These are phyloP conservation scores for Schmidtea mediterranea DNA, from an alignment of 1,140 invertebrate genomes.

Conservation along the genomic window DNA sequence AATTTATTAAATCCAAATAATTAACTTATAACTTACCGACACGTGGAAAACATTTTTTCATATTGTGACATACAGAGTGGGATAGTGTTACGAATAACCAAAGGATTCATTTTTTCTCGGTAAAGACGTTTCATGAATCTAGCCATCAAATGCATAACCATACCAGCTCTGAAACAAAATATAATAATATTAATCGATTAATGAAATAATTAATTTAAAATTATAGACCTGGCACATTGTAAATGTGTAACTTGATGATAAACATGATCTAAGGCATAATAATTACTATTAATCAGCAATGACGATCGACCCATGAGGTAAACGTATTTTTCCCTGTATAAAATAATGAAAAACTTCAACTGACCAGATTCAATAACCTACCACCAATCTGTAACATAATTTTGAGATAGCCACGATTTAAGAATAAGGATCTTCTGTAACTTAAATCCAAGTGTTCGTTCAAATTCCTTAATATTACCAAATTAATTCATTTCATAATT, in stretches of 20 bases:
- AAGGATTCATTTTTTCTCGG: constrained; percentile 28
- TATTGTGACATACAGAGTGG: constrained; percentile 94
- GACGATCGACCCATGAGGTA: constrained; percentile 71
- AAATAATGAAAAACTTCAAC: constrained; percentile 2
- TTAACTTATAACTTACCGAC: constrained; percentile 32
- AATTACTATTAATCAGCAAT: constrained; percentile 92
- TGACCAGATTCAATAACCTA: constrained; percentile 21
- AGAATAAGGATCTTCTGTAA: constrained; percentile 69
- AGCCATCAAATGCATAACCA: constrained; percentile 21
- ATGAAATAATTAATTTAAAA: not conserved
- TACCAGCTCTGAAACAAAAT: constrained; percentile 24
- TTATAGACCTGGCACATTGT: constrained; percentile 34
- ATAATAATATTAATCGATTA: not conserved
- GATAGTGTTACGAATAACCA: constrained; percentile 27
- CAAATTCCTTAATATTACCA: not conserved
- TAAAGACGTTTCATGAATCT: constrained; percentile 27
- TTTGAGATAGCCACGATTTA: constrained; percentile 50
- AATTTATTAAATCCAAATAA: too few relatives aligned
- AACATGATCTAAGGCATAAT: constrained; percentile 46
- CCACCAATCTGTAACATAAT: constrained; percentile 35
- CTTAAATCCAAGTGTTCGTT: constrained; percentile 44
- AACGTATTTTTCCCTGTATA: constrained; percentile 92
- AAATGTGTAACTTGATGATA: constrained; percentile 3
- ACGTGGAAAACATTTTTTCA: constrained; percentile 81
- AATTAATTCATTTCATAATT: too few relatives aligned